Evolutionary conservation across 2,888 invertebrate genomes (phyloP).

Genomic region (Stenodema calcarata): DNA sequence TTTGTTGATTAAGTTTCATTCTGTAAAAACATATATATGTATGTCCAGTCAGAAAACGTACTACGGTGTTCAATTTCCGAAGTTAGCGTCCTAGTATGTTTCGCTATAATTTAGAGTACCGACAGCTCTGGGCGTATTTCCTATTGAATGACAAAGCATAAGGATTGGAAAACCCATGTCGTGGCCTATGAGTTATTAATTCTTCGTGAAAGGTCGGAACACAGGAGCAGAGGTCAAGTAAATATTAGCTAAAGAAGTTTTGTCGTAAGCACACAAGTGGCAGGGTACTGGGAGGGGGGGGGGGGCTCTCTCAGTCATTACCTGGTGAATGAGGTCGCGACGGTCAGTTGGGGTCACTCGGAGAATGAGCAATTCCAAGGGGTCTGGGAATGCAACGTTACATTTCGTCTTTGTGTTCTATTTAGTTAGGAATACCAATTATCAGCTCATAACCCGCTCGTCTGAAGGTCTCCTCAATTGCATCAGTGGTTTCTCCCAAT

Average conservation of each 20-base stretch:
- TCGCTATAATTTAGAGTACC: too few relatives aligned
- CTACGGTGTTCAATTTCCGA: too few relatives aligned
- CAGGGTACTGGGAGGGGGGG: not conserved
- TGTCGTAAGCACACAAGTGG: not conserved
- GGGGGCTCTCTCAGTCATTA: not conserved
- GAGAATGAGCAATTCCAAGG: not conserved
- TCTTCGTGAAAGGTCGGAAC: not conserved
- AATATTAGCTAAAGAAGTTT: constrained; percentile 11
- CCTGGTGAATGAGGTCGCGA: not conserved
- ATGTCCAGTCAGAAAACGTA: too few relatives aligned
- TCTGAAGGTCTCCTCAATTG: too few relatives aligned
- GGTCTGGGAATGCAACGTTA: too few relatives aligned
- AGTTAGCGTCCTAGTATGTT: too few relatives aligned
- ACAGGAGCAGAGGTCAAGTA: not conserved
- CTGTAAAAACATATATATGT: too few relatives aligned
- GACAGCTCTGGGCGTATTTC: not conserved
- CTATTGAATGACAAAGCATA: not conserved
- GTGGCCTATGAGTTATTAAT: not conserved
- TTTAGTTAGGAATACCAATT: too few relatives aligned
- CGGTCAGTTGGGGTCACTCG: not conserved
- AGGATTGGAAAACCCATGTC: not conserved
- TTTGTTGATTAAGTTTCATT: too few relatives aligned
- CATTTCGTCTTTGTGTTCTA: too few relatives aligned
- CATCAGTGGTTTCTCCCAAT: too few relatives aligned
- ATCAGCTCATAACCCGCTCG: too few relatives aligned